phyloP scores from a whole-genome alignment of 2,888 invertebrate species.

The Eupeodes latifasciatus region DNA sequence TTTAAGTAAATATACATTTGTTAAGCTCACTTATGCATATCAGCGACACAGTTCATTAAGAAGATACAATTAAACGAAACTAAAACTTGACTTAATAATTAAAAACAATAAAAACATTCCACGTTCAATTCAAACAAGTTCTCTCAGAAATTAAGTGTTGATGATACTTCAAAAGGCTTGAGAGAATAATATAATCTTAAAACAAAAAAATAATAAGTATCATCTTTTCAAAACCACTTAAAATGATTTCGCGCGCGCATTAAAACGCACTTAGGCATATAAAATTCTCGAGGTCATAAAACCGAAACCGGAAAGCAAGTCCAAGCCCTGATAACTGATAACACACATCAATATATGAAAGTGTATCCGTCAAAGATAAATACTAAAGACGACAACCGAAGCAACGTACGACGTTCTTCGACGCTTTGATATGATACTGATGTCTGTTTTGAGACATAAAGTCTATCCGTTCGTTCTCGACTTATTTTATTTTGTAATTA shows the following conservation, averaged over 20 bases:
- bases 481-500: slow-evolving; percentile 15
- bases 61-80: background rate
- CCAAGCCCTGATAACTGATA: slow-evolving; percentile 31
- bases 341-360: slow-evolving; percentile 41
- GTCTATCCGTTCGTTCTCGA: slow-evolving; percentile 49
- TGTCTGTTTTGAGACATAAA: slow-evolving; percentile 39
- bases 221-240: background rate
- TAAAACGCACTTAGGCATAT: slow-evolving; percentile 45
- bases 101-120: background rate
- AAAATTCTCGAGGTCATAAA: slow-evolving; percentile 50
- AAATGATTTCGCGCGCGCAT: slow-evolving; percentile 40
- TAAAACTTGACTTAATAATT: background rate
- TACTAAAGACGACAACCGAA: background rate
- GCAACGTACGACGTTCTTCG: background rate
- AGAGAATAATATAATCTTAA: background rate
- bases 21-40: background rate
- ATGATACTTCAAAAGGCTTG: slow-evolving; percentile 7
- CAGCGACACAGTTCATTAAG: background rate
- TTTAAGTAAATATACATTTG: background rate
- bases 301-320: slow-evolving; percentile 60
- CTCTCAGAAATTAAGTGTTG: slow-evolving; percentile 8
- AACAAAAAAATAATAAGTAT: background rate
- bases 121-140: slow-evolving; percentile 10
- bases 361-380: slow-evolving; percentile 29
- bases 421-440: background rate